Conservation (phyloP, 2,888 invertebrate genomes). For the Aquatica leii region DNA sequence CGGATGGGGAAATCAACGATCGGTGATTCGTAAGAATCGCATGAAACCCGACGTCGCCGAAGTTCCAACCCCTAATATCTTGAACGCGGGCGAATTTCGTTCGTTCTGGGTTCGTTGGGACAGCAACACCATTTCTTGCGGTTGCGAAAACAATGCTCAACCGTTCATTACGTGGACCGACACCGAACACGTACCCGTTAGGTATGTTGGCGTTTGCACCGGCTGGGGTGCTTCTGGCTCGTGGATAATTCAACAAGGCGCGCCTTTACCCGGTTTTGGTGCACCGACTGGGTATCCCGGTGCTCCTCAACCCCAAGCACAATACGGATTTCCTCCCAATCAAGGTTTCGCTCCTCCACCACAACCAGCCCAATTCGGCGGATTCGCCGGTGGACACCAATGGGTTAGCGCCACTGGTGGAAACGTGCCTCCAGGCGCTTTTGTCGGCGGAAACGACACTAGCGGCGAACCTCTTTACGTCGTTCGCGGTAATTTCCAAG, state of each 20-base stretch:
- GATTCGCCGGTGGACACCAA: conserved; percentile 43
- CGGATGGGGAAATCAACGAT: conserved; percentile 87
- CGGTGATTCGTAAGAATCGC: conserved; percentile 81
- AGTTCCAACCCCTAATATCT: conserved; percentile 75
- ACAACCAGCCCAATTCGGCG: conserved; percentile 5
- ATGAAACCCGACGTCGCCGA: conserved; percentile 64
- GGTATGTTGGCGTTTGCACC: conserved; percentile 82
- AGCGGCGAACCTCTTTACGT: conserved; percentile 71
- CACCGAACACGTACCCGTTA: conserved; percentile 74
- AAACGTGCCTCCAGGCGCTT: conserved; percentile 76
- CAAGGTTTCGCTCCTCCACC: conserved; percentile 12
- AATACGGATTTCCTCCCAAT: not conserved
- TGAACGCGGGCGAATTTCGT: conserved; percentile 77
- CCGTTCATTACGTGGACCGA: conserved; percentile 80
- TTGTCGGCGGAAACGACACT: conserved; percentile 69
- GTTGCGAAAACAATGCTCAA: conserved; percentile 68
- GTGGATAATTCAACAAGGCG: conserved; percentile 74
- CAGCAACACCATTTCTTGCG: conserved; percentile 62
- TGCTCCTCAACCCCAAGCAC: conserved; percentile 9
- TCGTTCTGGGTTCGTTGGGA: conserved; percentile 88
- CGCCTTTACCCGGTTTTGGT: conserved; percentile 32
- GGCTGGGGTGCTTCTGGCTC: conserved; percentile 86
- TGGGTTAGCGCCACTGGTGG: conserved; percentile 76
- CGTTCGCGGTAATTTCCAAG: conserved; percentile 75
- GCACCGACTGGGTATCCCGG: conserved; percentile 24